These are phyloP conservation scores for Nesospiza acunhae DNA, from an alignment of 2,113 vertebrate species.

Conservation along the genomic window DNA sequence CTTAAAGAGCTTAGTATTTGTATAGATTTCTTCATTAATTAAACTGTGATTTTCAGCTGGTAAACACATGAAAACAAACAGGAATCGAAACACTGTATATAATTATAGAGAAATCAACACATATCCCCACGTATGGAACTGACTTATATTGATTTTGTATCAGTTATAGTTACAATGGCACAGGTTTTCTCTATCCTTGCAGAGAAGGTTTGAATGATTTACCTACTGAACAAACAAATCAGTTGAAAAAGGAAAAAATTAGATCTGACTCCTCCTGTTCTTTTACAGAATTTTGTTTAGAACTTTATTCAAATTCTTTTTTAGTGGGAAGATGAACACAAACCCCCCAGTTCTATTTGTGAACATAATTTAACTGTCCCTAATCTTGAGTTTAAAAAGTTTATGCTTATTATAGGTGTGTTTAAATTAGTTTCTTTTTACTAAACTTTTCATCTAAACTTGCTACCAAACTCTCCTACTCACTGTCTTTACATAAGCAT, in stretches of 20 bases:
- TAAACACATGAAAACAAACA: not conserved
- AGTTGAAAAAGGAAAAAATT: not conserved
- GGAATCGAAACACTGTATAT: not conserved
- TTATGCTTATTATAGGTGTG: not conserved
- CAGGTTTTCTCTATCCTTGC: not conserved
- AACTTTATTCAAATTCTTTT: not conserved
- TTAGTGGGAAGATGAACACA: not conserved
- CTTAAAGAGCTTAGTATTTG: not conserved
- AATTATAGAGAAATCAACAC: not conserved
- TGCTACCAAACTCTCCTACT: not conserved
- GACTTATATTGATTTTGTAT: not conserved
- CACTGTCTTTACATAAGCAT: not conserved
- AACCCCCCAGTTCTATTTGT: accelerated
- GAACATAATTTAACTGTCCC: not conserved
- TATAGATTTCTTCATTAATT: not conserved
- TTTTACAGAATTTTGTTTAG: not conserved
- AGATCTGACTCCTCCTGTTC: not conserved
- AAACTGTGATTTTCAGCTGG: not conserved
- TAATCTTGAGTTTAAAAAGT: not conserved
- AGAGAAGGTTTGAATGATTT: not conserved
- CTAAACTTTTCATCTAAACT: not conserved
- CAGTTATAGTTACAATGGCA: not conserved
- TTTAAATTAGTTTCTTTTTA: not conserved
- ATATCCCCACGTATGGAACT: not conserved
- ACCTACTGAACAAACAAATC: not conserved